These are phyloP conservation scores for Chrysina gloriosa DNA, from an alignment of 2,888 invertebrate species.

Conservation along the genomic window DNA sequence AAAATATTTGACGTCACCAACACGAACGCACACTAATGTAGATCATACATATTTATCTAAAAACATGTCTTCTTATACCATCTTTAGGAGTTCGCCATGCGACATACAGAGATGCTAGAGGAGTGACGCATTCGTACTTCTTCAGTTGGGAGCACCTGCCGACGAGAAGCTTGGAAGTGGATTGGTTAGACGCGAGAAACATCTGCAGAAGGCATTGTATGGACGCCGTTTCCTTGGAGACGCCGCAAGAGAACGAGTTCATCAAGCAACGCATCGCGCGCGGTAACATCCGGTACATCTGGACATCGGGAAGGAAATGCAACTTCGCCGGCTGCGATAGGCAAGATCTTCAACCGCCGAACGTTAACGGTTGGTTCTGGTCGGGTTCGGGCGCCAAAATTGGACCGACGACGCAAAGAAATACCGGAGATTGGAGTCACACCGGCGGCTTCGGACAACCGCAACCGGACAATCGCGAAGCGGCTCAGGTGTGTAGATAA, in stretches of 20 bases:
- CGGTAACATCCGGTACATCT: conserved; percentile 84
- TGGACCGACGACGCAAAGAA: conserved; percentile 87
- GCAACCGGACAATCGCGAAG: conserved; percentile 92
- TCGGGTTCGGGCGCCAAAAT: conserved; percentile 93
- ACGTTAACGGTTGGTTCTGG: conserved; percentile 94
- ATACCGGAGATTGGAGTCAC: conserved; percentile 90
- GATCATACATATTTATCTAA: too few species aligned
- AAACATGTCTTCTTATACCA: too few species aligned
- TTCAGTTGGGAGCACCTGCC: conserved; percentile 92
- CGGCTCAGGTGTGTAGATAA: conserved; percentile 75
- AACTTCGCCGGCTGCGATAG: conserved; percentile 92
- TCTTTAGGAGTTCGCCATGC: conserved; percentile 85
- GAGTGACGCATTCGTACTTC: conserved; percentile 91
- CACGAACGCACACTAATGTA: too few species aligned
- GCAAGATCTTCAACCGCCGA: conserved; percentile 84
- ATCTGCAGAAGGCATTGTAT: conserved; percentile 93
- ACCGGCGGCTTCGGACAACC: conserved; percentile 90
- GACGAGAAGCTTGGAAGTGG: conserved; percentile 84
- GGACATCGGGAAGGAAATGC: conserved; percentile 93
- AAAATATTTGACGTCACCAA: too few species aligned
- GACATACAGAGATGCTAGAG: conserved; percentile 87
- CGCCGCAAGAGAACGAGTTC: conserved; percentile 92
- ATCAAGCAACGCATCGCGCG: conserved; percentile 87
- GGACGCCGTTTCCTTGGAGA: conserved; percentile 92
- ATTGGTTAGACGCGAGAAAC: conserved; percentile 91